Conservation (phyloP, 2,888 invertebrate species). For the Theretra japonica region DNA sequence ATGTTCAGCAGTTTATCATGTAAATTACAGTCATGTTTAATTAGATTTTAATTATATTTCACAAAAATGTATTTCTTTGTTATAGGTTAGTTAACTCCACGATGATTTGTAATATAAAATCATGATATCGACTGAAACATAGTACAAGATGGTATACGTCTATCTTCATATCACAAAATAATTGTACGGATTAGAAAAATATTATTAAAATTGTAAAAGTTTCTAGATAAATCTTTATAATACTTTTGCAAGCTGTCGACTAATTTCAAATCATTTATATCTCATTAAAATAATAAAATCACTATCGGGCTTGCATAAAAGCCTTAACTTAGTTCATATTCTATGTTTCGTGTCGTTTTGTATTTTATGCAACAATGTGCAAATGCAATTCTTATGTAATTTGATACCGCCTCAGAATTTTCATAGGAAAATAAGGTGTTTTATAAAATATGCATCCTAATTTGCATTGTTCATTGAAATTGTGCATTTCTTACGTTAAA, state of each 20-base stretch:
- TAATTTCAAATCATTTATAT: too few relatives aligned
- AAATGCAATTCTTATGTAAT: neutral
- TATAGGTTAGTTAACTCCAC: neutral
- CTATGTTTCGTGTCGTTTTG: too few relatives aligned
- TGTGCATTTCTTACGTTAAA: neutral
- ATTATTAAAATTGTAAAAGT: neutral
- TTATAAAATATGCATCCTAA: neutral
- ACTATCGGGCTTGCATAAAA: too few relatives aligned
- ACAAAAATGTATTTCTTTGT: neutral
- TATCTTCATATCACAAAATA: slow-evolving; percentile 48
- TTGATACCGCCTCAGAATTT: neutral
- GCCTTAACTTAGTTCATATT: too few relatives aligned
- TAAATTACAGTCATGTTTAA: too few relatives aligned
- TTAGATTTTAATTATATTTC: neutral
- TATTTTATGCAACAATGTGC: neutral
- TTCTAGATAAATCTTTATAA: slow-evolving; percentile 2
- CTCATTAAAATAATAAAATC: too few relatives aligned
- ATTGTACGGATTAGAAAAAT: slow-evolving; percentile 20
- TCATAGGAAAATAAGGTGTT: neutral
- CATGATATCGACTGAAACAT: slow-evolving; percentile 44
- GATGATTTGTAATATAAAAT: slow-evolving; percentile 13
- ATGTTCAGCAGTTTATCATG: too few relatives aligned
- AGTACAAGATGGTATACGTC: slow-evolving; percentile 55
- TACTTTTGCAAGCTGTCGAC: neutral
- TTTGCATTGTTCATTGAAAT: neutral